Evolutionary conservation across 2,113 vertebrate genomes (phyloP), one percentile per base, ranked within the genome.

Genomic region (Danionella cerebrum): DNA sequence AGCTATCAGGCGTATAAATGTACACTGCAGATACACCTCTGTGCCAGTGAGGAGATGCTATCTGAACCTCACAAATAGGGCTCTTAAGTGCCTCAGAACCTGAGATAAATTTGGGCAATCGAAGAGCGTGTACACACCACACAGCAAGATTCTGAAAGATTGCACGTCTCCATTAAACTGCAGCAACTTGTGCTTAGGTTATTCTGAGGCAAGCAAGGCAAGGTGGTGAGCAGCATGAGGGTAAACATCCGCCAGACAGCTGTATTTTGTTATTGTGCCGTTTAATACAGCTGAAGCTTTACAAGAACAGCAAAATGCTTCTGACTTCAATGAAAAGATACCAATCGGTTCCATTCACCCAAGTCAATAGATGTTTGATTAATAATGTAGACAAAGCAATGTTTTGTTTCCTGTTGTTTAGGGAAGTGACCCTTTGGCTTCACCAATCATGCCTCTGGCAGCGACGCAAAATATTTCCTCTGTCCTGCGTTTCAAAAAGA

Each of bases 401-500:
- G 10, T 65, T 57, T 42, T 72, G n/a, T 60, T 25, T 21, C 31
- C 36, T 36, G 45, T 58, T 58, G 42, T 38, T 29, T 48, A 21
- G 18, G 10, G 10, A 24, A 50, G 4, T 1, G 11, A 33, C 16
- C 31, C 13, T 3, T 1, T 13, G 44, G 44, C 11, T 47, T 51
- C 33, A 21, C 42, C 41, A 59, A 22, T 51, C 59, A 19, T 41
- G 53, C 54, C 41, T 51, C 14, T 12, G 59, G 67, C 63, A 19
- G 38, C 29, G 13, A n/a, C 25, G 22, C 12, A 52, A 53, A 66
- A 55, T 71, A 29, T 58, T 58, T 19, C 41, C 11, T 57, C 57
- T 71, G 68, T 71, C 68, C 69, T 19, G 38, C 53, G 44, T 66
- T 70, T 71, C 65, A 66, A 58, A 67, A 19, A 31, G 41, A 71